phyloP scores from a whole-genome alignment of 2,797 vertebrate genomes.

The Gambelia wislizenii region DNA sequence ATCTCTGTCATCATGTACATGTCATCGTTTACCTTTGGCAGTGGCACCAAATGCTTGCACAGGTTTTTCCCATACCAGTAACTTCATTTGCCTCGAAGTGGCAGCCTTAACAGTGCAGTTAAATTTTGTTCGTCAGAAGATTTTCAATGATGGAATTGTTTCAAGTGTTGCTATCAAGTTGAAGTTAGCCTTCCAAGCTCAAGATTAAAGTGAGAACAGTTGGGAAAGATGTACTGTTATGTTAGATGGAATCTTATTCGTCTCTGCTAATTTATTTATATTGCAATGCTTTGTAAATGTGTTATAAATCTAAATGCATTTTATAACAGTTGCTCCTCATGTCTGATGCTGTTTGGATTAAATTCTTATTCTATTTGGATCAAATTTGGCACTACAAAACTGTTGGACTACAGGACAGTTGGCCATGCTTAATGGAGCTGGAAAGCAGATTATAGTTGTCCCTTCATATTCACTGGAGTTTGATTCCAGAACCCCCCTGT shows the following conservation, averaged over 20 bases:
- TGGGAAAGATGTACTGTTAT: background rate
- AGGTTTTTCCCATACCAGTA: background rate
- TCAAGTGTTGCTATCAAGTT: background rate
- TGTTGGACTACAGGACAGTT: too few relatives aligned
- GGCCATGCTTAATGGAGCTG: too few relatives aligned
- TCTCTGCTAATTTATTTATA: background rate
- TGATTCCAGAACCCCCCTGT: too few relatives aligned
- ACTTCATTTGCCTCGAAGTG: background rate
- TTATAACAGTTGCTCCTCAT: background rate
- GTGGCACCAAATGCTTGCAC: background rate
- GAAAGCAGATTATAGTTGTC: background rate
- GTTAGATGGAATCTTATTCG: background rate
- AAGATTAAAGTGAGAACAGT: background rate
- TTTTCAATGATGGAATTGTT: background rate
- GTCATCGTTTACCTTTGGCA: background rate
- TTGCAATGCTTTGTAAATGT: background rate
- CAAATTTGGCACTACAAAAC: too few relatives aligned
- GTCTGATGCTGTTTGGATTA: background rate
- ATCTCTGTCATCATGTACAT: background rate
- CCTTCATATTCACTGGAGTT: too few relatives aligned
- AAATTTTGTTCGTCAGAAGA: background rate
- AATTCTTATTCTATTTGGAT: background rate
- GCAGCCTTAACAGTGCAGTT: background rate
- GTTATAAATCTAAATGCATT: background rate
- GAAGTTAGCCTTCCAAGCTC: constrained; percentile 3